Percentiles rank a stretch among this genome's conserved stretches.
phyloP scores from a whole-genome alignment of 2,888 invertebrate genomes.

The Andrena chrysosceles region DNA sequence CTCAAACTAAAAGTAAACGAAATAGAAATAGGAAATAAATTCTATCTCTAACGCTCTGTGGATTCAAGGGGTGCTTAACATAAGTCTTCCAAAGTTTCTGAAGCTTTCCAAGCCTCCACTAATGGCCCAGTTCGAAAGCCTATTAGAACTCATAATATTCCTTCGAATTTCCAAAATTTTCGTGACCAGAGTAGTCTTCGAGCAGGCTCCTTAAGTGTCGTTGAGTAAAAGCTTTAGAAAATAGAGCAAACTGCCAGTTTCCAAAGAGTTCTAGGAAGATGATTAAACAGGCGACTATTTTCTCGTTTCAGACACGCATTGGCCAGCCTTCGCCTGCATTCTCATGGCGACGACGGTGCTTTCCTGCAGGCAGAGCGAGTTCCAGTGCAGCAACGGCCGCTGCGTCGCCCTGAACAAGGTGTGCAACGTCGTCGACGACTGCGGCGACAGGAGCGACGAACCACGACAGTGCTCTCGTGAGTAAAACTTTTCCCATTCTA shows the following conservation, averaged over 20 bases:
- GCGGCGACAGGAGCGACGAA: constrained; percentile 92
- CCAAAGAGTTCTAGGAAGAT: background rate
- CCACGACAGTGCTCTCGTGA: constrained; percentile 91
- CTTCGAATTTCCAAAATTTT: too few species aligned
- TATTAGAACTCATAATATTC: too few species aligned
- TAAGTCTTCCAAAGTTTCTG: background rate
- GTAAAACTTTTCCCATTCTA: constrained; percentile 81
- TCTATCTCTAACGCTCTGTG: background rate
- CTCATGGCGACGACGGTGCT: constrained; percentile 77
- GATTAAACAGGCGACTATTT: constrained; percentile 1
- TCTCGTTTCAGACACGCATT: constrained; percentile 80
- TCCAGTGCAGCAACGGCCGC: constrained; percentile 85
- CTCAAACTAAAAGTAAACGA: too few species aligned
- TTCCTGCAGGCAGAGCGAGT: constrained; percentile 86
- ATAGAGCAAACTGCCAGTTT: background rate
- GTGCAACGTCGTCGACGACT: constrained; percentile 92
- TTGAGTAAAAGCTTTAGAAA: too few species aligned
- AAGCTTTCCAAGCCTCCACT: background rate
- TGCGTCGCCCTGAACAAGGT: constrained; percentile 91
- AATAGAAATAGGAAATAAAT: too few species aligned
- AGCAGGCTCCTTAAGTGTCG: too few species aligned
- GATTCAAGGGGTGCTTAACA: background rate
- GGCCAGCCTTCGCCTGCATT: constrained; percentile 79
- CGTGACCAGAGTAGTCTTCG: too few species aligned
- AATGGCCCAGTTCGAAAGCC: background rate